Evolutionary conservation across 2,113 vertebrate species (phyloP).

Genomic region (Herpailurus yagouaroundi): DNA sequence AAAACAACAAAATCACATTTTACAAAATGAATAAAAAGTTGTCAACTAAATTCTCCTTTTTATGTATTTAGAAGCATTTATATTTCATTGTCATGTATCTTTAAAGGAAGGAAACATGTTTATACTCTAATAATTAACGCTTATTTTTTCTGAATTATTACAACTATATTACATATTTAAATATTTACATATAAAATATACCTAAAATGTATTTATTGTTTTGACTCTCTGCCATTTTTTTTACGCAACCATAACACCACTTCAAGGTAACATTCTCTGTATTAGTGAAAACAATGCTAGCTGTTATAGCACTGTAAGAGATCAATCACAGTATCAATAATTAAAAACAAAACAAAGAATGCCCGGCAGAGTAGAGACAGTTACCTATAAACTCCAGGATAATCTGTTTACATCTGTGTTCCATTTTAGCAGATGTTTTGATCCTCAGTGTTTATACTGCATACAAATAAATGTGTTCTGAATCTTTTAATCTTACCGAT

Average conservation of each 20-base stretch:
- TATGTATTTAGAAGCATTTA: not conserved
- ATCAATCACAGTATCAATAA: not conserved
- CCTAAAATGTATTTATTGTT: not conserved
- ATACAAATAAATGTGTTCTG: conserved; percentile 84
- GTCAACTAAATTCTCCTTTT: not conserved
- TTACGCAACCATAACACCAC: not conserved
- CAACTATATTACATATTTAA: not conserved
- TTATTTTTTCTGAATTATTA: not conserved
- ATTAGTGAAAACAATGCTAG: not conserved
- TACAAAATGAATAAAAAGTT: not conserved
- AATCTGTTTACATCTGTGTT: conserved; percentile 83
- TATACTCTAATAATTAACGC: not conserved
- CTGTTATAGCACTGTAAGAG: not conserved
- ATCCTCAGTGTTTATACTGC: conserved; percentile 81
- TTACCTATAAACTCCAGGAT: conserved; percentile 61
- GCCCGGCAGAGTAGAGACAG: conserved; percentile 69
- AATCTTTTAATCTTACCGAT: conserved; percentile 73
- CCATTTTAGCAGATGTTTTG: conserved; percentile 76
- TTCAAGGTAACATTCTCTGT: not conserved
- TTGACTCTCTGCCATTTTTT: not conserved
- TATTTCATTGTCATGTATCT: not conserved
- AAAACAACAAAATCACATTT: not conserved
- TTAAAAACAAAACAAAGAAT: not conserved
- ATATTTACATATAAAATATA: not conserved
- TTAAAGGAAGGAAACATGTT: not conserved